Evolutionary conservation across 2,797 vertebrate genomes (phyloP).

Genomic region (Hirundo rustica): DNA sequence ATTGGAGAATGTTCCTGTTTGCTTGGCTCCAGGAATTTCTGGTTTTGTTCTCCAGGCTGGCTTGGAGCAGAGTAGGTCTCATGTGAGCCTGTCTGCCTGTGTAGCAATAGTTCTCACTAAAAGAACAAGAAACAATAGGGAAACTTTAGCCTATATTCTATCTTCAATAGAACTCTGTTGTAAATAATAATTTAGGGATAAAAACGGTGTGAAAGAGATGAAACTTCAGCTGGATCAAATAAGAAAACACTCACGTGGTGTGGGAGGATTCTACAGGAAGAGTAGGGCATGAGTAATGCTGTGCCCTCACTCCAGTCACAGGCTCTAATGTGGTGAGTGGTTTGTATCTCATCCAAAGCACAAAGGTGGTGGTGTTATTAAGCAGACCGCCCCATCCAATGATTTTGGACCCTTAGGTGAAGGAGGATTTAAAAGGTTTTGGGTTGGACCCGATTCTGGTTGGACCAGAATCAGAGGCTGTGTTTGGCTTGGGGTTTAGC

Average conservation of each 20-base stretch:
- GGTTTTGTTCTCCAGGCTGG: background rate
- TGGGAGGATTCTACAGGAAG: background rate
- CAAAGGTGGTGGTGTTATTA: background rate
- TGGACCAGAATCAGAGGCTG: background rate
- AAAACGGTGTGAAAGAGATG: background rate
- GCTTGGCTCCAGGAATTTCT: background rate
- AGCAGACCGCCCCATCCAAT: background rate
- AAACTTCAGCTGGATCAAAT: background rate
- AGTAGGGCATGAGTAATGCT: background rate
- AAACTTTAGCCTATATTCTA: background rate
- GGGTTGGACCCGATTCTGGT: background rate
- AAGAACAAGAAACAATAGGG: background rate
- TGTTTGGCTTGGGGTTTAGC: background rate
- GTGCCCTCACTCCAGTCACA: background rate
- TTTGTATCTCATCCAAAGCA: background rate
- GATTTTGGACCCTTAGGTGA: background rate
- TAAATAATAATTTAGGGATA: background rate
- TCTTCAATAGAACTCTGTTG: background rate
- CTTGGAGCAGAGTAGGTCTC: background rate
- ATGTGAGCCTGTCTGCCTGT: background rate
- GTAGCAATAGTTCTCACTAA: background rate
- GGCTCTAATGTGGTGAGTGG: constrained; percentile 31
- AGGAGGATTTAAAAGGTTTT: background rate
- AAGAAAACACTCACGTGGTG: background rate
- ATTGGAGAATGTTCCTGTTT: background rate